Evolutionary conservation across 2,113 vertebrate species (phyloP), one percentile per base, ranked within the genome.

Genomic region (Oxygymnocypris stewartii): DNA sequence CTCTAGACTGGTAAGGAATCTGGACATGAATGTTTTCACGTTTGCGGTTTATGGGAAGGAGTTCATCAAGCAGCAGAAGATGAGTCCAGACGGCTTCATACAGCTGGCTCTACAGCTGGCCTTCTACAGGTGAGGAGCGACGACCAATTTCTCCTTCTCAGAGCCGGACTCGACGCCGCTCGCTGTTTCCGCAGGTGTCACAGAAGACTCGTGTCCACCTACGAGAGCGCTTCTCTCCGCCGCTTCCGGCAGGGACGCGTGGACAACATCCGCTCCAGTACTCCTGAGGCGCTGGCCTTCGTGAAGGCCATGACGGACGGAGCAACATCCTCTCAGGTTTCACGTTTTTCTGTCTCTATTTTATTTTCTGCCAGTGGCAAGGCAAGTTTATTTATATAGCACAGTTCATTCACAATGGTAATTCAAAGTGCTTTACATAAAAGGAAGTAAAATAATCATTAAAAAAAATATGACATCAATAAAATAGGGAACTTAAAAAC

Each of bases 191-290:
- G 79, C 91, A 99, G 98, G 86, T 96, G 95, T 92, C 95, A 95
- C 18, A 71, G 85, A 47, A 96, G 89, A 82, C 95, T 96, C 0
- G 96, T 96, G 6, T 92, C 96, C 51, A 99, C 96, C 3, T 99
- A 99, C 0, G 98, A 99, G 93, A 99, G 98, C 0, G 98, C 98
- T 1, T 98, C 98, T 79, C 95, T 96, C 12, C 96, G 98, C 0
- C 95, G 97, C 1, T 99, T 99, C 90, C 94, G 88, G 3, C 93
- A 96, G 37, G 98, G 98, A 10, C 95, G 98, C 2, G 98, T 99
- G 0, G 98, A 99, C 86, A 99, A 99, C 86, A 99, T 99, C 44
- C 95, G 98, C 63, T 98, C 98, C 0, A 96, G 98, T 42, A 98
- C 97, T 12, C 87, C 84, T 0, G 96, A 98, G 92, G 97, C 96